Conservation (phyloP, 2,888 invertebrate species). For the Euphydryas editha region DNA sequence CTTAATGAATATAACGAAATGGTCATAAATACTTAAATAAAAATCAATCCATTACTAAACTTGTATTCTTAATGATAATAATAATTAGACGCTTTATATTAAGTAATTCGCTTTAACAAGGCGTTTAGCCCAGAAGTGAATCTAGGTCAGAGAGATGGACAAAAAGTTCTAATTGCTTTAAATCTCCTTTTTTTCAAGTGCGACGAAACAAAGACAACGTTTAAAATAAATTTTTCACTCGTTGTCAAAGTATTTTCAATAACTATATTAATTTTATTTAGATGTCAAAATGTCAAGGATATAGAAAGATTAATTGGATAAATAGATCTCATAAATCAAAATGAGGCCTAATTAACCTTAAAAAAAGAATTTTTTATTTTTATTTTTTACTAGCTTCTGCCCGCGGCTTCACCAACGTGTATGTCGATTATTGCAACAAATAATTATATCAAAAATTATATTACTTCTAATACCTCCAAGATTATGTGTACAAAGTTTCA, state of each 20-base stretch:
- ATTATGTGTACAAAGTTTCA: too few relatives aligned
- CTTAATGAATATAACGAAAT: too few relatives aligned
- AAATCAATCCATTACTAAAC: background rate
- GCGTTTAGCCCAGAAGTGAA: constrained; percentile 5
- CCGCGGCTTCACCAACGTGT: too few relatives aligned
- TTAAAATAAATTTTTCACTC: background rate
- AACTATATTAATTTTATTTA: constrained; percentile 3
- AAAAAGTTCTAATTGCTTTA: constrained; percentile 11
- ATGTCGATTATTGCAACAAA: too few relatives aligned
- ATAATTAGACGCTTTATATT: background rate
- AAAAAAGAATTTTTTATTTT: too few relatives aligned
- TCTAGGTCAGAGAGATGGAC: constrained; percentile 7
- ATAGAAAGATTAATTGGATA: too few relatives aligned
- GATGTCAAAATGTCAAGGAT: background rate
- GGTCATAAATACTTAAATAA: background rate
- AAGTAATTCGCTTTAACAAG: constrained; percentile 1
- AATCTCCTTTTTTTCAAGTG: constrained; percentile 6
- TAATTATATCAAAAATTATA: too few relatives aligned
- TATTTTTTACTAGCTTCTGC: too few relatives aligned
- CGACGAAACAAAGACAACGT: constrained; percentile 1
- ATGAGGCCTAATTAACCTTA: too few relatives aligned
- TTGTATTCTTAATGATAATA: background rate
- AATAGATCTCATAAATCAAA: background rate
- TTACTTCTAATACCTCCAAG: too few relatives aligned
- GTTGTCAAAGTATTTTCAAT: background rate